Conservation (phyloP, 1,140 invertebrate species). For the Geopemphigus sp. region DNA sequence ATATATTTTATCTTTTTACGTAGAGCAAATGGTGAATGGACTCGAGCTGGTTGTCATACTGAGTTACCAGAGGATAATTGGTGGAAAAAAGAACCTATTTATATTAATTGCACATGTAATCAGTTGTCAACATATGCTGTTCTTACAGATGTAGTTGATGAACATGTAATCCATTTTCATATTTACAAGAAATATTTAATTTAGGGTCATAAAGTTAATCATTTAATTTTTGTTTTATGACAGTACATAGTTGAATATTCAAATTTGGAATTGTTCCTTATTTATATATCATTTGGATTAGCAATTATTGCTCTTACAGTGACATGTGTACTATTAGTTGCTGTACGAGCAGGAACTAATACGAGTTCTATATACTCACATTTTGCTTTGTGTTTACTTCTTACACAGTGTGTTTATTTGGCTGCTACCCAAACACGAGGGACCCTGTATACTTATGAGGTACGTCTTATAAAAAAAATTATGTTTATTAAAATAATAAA, state of each 20-base stretch:
- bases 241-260: conserved; percentile 80
- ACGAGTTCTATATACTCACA: conserved; percentile 94
- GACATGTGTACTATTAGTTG: conserved; percentile 70
- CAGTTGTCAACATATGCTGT: conserved; percentile 90
- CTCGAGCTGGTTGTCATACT: conserved; percentile 81
- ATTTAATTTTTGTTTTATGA: conserved; percentile 46
- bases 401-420: conserved; percentile 81
- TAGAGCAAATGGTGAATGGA: conserved; percentile 71
- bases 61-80: conserved; percentile 61
- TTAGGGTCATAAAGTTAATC: neutral
- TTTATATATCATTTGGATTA: conserved; percentile 83
- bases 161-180: conserved; percentile 64
- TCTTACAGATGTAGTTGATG: conserved; percentile 85
- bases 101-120: conserved; percentile 93
- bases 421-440: conserved; percentile 77
- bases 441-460: conserved; percentile 71
- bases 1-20: neutral
- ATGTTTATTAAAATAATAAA: conserved; percentile 39
- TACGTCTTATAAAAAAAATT: conserved; percentile 54
- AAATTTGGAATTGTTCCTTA: conserved; percentile 78
- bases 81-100: conserved; percentile 55
- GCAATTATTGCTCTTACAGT: conserved; percentile 75
- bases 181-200: neutral
- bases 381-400: conserved; percentile 81
- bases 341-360: conserved; percentile 83